Base-by-base conservation (phyloP, 2,888 invertebrate genomes). In the Ariolimax columbianus region DNA sequence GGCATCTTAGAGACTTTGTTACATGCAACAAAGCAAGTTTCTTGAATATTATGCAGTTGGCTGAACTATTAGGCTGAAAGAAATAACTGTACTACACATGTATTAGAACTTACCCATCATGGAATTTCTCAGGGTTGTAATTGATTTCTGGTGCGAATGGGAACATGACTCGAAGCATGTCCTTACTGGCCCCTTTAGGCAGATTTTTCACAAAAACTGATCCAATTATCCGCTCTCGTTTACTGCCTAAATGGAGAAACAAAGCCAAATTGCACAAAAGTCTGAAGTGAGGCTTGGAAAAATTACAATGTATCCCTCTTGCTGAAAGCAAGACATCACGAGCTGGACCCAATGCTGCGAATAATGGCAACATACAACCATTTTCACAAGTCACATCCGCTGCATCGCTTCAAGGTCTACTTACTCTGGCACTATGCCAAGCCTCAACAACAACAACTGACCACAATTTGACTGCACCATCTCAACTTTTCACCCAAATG, bases 141-240 rank as follows among this genome's bases (percentile, higher is more conserved):
- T 85, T 85, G 19, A 85, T 80, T 85, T 81, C 85, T 68, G 59
- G 68, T 17, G 85, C 85, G 77, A 85, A 85, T 38, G 85, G 85
- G 43, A 85, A 85, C 85, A 85, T 80, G 33, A 85, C 85, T 33
- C 77, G 75, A n/a, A 85, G 70, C 80, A 81, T 82, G 40, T 85
- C 82, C 68, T 82, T 85, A n/a, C 81, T 78, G 26, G 85, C 77
- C 38, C 70, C 63, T 63, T 30, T 51, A 30, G 85, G 85, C 75
- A 82, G 80, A 68, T 82, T 85, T 85, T 84, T 85, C 81, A 85
- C 63, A 82, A 85, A 85, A 75, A 85, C 82, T 51, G 85, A 85
- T 43, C 85, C 85, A 77, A 85, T 82, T 66, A 81, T 38, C 68
- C 82, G 40, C 30, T 82, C 77, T 75, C 80, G 68, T 40, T 80